Evolutionary conservation across 2,797 vertebrate genomes (phyloP), one percentile per base, ranked within the genome.

Genomic region (Scyliorhinus canicula): DNA sequence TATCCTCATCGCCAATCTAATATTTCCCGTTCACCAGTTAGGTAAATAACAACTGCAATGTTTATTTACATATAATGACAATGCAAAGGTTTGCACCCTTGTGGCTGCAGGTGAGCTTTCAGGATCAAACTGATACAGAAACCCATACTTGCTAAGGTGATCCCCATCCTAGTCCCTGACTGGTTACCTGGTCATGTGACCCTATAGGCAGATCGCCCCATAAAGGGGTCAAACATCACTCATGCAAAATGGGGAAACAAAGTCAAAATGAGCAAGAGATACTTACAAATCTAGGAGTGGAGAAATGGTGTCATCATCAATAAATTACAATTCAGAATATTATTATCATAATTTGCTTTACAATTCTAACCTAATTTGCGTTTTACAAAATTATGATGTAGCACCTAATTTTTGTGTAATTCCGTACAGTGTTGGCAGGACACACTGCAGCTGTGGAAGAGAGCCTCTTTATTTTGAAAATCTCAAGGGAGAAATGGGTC

Each of bases 401-500:
- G 60, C 86, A 60, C 44, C 44, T 91, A 26, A 44, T 44, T 91
- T 91, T 65, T 44, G 57, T 65, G 65, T 65, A 91, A 91, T 65
- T n/a, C n/a, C n/a, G n/a, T n/a, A n/a, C 57, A 65, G n/a, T 47
- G 57, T 65, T 91, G 60, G 4, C 40, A 65, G 11, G 88, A n/a
- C 65, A 44, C 60, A 44, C 8, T 63, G 35, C n/a, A 91, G 57
- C 86, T 90, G 86, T 90, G 86, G 0, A 90, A 60, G 55, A 90
- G 55, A 8, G 35, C 16, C 60, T 91, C 88, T 96, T 97, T 96
- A 97, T 97, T 97, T 97, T 97, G 96, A 96, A 95, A 97, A 96
- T 96, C 96, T 96, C 96, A 77, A 95, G 96, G 96, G 96, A 96
- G 95, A 96, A 96, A 95, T 95, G 95, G 96, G 96, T 95, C 95